These are phyloP conservation scores for Caranx ignobilis DNA, from an alignment of 2,113 vertebrate genomes.

Conservation along the genomic window DNA sequence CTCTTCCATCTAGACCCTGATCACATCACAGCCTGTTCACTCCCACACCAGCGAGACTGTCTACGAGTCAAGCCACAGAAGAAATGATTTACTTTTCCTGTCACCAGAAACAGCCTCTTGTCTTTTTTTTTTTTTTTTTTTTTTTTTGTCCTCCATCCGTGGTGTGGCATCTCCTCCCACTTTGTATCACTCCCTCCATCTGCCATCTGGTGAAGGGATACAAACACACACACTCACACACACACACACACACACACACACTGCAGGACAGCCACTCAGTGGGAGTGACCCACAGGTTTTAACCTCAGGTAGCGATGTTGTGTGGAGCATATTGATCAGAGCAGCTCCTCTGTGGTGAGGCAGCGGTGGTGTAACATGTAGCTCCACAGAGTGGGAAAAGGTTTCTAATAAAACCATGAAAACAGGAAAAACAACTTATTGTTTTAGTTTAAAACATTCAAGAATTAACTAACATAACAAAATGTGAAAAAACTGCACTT, in stretches of 20 bases:
- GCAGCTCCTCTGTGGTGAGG: constrained; percentile 22
- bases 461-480: too few relatives aligned
- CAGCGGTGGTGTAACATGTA: constrained; percentile 47
- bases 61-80: neutral
- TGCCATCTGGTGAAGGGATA: constrained; percentile 30
- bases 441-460: too few relatives aligned
- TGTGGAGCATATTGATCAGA: constrained; percentile 50
- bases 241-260: constrained; percentile 23
- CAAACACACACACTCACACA: constrained; percentile 20
- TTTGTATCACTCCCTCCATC: constrained; percentile 1
- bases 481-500: too few relatives aligned
- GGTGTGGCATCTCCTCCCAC: constrained; percentile 25
- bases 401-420: constrained; percentile 17
- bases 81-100: constrained; percentile 36
- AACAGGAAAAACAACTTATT: neutral
- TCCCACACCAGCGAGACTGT: constrained; percentile 36
- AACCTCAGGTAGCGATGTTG: constrained; percentile 1
- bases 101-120: constrained; percentile 33
- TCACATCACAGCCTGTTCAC: constrained; percentile 25
- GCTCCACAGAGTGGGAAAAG: constrained; percentile 36
- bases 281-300: constrained; percentile 49
- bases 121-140: neutral
- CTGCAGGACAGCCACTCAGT: constrained; percentile 33
- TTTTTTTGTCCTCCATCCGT: constrained; percentile 28
- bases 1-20: constrained; percentile 17